phyloP scores from a whole-genome alignment of 2,113 vertebrate genomes.

The Cisticola juncidis region DNA sequence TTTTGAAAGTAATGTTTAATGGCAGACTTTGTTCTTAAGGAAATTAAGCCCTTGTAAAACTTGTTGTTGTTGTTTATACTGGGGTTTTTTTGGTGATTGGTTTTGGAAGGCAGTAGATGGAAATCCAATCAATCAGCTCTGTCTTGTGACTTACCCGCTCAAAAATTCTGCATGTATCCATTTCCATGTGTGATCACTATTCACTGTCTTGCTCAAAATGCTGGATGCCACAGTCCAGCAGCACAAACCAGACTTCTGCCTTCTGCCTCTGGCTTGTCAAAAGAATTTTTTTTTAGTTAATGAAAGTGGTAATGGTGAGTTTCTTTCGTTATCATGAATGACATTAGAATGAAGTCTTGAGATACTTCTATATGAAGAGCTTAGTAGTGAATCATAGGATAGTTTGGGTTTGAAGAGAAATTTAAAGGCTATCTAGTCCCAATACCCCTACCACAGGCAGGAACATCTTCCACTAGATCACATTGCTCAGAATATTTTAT shows the following conservation, averaged over 20 bases:
- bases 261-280: not conserved
- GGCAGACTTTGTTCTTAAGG: not conserved
- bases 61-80: not conserved
- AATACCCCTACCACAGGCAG: not conserved
- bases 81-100: fast-evolving
- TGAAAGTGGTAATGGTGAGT: fast-evolving
- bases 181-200: not conserved
- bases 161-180: not conserved
- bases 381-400: not conserved
- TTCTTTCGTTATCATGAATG: not conserved
- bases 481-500: not conserved
- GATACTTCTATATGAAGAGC: not conserved
- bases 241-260: not conserved
- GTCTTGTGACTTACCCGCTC: not conserved
- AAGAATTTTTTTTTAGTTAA: not conserved
- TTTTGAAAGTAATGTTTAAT: not conserved
- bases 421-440: not conserved
- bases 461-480: not conserved
- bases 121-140: not conserved
- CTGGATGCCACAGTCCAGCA: not conserved
- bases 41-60: not conserved
- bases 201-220: not conserved
- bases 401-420: not conserved
- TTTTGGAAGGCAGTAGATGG: not conserved
- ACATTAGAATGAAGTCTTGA: not conserved